Conservation (phyloP, 2,113 vertebrate species). For the Caracal caracal region DNA sequence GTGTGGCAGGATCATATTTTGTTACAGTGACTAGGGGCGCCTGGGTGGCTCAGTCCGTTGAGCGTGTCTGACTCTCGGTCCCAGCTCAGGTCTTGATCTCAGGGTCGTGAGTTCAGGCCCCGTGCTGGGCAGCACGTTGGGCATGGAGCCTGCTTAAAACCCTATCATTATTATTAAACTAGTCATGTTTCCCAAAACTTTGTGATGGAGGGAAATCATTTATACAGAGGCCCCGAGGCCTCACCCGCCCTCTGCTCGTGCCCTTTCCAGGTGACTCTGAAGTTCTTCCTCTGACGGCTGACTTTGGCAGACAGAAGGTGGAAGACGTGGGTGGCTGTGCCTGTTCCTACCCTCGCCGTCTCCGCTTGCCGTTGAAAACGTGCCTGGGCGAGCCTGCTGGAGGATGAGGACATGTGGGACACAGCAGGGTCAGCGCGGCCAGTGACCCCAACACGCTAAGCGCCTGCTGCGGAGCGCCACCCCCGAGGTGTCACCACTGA, state of each 20-base stretch:
- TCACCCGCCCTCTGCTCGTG: not conserved
- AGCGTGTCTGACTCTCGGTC: too few relatives aligned
- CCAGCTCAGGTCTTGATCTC: too few relatives aligned
- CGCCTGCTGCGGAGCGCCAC: not conserved
- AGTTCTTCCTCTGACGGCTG: too few relatives aligned
- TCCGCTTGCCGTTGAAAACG: not conserved
- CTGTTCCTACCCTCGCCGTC: not conserved
- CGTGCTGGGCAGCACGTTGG: too few relatives aligned
- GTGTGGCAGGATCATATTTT: not conserved
- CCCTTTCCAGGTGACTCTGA: not conserved
- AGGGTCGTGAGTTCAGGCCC: too few relatives aligned
- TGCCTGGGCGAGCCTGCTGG: not conserved
- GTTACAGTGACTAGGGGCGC: not conserved
- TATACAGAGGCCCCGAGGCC: not conserved
- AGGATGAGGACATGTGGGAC: not conserved
- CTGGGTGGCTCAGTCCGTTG: too few relatives aligned
- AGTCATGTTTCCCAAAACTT: not conserved
- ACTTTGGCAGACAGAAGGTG: not conserved
- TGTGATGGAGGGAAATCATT: fast-evolving
- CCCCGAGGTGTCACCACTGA: not conserved
- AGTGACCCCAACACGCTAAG: not conserved
- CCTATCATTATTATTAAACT: not conserved
- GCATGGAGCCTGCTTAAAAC: too few relatives aligned
- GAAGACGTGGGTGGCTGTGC: fast-evolving
- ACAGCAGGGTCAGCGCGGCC: not conserved